Evolutionary conservation across 53 echinoderm and acorn worm genomes (phyloP), one percentile per base, ranked within the genome.

Genomic region (Stichopus horrens): DNA sequence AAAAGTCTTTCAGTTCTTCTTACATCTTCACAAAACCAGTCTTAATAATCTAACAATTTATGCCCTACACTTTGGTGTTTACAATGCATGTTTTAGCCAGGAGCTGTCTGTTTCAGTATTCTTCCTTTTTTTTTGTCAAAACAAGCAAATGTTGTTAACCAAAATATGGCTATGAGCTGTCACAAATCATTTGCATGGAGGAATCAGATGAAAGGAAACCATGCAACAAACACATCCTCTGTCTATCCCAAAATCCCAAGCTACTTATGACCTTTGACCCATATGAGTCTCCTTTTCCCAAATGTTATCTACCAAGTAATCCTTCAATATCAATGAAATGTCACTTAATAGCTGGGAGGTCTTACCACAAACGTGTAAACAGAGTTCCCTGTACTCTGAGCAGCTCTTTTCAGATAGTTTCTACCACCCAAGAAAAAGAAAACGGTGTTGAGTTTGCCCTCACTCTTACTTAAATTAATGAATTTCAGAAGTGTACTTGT

Each of bases 341-440:
- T 63, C 63, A 63, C 63, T 63, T 63, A 63, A 63, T 63, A 63
- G 63, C 63, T 63, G 63, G 63, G 63, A 63, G 63, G 63, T 63
- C 63, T 16, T 8, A 63, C 63, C 63, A 63, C 63, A 63, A 63
- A 37, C 37, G 63, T 63, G 63, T 63, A 63, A 63, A 63, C 63
- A 63, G 63, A 63, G 11, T 63, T 10, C 63, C 63, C 16, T 63
- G 63, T 16, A 37, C 37, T 37, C 37, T 37, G 37, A 37, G 37
- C 37, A 37, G 37, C 37, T 37, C 37, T 37, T 37, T 37, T 37
- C 37, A 37, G 37, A 37, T 37, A 37, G 37, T 37, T 2, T 37
- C 37, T 37, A 37, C 1, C 37, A 37, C 37, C 37, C 37, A 0
- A 37, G n/a, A 37, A 2, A 37, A 37, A 37, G 37, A 37, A 37